phyloP scores from a whole-genome alignment of 2,113 vertebrate genomes.

The Dipodomys spectabilis region DNA sequence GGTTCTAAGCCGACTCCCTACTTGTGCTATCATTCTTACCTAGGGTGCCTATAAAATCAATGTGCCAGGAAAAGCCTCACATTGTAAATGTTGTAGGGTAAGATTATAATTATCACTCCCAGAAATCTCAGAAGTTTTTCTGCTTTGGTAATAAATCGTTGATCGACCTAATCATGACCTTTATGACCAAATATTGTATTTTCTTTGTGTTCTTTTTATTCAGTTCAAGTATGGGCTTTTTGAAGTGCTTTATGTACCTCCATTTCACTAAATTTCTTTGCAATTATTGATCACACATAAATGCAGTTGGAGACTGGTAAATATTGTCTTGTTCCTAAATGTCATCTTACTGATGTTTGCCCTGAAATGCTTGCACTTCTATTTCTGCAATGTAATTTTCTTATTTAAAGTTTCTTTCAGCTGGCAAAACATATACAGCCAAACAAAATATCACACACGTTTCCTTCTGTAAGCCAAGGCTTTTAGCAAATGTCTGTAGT shows the following conservation, averaged over 20 bases:
- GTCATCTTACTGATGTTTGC: background rate
- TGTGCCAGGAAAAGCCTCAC: background rate
- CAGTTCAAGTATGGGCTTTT: background rate
- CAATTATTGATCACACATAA: accelerated
- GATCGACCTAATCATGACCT: background rate
- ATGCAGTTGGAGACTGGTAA: accelerated
- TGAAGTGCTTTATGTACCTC: too few species aligned
- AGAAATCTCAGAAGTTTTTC: background rate
- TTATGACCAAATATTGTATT: background rate
- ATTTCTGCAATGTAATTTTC: background rate
- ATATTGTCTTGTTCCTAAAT: background rate
- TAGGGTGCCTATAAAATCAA: accelerated
- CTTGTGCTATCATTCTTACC: background rate
- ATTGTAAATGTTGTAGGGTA: background rate
- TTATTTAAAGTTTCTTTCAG: conserved; percentile 19
- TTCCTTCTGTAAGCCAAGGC: background rate
- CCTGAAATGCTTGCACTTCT: background rate
- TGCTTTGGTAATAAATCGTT: background rate
- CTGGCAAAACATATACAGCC: background rate
- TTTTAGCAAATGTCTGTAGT: background rate
- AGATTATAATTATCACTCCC: background rate
- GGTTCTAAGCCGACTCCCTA: background rate
- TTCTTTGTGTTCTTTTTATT: background rate
- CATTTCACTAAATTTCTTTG: background rate
- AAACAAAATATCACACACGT: background rate